Conservation (phyloP, 2,797 vertebrate species). For the Coendou prehensilis region DNA sequence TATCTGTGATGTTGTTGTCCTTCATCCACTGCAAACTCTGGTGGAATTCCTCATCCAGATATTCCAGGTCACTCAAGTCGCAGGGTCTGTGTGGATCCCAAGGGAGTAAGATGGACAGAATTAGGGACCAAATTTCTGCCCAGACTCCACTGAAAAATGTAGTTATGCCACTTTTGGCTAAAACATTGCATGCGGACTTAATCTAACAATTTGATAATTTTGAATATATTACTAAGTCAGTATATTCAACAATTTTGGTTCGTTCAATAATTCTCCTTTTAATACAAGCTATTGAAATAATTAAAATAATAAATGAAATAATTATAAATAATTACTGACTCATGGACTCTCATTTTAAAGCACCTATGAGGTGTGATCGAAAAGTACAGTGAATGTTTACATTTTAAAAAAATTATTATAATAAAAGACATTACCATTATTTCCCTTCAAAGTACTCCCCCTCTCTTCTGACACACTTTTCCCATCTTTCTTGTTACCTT, state of each 20-base stretch:
- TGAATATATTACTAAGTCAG: background rate
- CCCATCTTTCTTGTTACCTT: background rate
- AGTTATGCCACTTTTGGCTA: background rate
- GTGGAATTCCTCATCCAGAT: slow-evolving; percentile 98
- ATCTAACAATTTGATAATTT: background rate
- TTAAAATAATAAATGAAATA: slow-evolving; percentile 39
- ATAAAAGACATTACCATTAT: background rate
- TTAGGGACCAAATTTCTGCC: background rate
- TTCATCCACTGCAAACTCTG: slow-evolving; percentile 99
- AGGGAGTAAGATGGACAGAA: background rate
- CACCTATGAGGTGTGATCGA: background rate
- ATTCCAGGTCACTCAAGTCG: slow-evolving; percentile 97
- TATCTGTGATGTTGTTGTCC: slow-evolving; percentile 98
- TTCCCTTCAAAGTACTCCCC: background rate
- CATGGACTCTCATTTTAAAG: slow-evolving; percentile 26
- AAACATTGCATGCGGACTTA: background rate
- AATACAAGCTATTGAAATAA: slow-evolving; percentile 44
- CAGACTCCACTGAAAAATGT: background rate
- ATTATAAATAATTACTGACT: slow-evolving; percentile 49
- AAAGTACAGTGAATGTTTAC: background rate
- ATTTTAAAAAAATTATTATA: background rate
- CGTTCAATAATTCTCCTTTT: slow-evolving; percentile 13
- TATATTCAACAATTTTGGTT: slow-evolving; percentile 26
- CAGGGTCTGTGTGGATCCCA: slow-evolving; percentile 91
- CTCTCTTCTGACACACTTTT: background rate